Evolutionary conservation across 1,140 invertebrate species (phyloP).

Genomic region (Probaryconus sp.): DNA sequence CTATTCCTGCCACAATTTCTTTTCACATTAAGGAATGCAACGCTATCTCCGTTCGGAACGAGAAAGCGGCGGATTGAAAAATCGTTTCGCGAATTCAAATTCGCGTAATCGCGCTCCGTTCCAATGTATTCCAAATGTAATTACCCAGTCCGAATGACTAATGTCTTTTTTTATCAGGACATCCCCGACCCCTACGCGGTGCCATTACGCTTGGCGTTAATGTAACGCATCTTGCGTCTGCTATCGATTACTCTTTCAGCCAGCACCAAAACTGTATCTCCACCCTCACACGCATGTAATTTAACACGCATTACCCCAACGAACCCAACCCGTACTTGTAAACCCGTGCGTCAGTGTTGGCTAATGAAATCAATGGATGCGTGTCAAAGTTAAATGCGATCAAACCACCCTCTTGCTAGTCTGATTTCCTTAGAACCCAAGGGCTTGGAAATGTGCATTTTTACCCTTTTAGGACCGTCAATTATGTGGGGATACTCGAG

Average conservation of each 20-base stretch:
- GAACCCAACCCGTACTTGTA: conserved; percentile 55
- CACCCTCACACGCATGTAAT: conserved; percentile 64
- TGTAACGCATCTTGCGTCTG: conserved; percentile 64
- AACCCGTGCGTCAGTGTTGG: conserved; percentile 60
- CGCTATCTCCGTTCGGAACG: conserved; percentile 29
- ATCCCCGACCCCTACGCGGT: conserved; percentile 34
- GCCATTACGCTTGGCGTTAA: conserved; percentile 62
- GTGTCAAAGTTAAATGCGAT: conserved; percentile 66
- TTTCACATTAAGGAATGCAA: conserved; percentile 48
- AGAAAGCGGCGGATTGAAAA: conserved; percentile 50
- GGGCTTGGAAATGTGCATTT: conserved; percentile 23
- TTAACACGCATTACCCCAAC: conserved; percentile 61
- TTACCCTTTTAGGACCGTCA: conserved; percentile 46
- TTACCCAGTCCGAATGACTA: conserved; percentile 63
- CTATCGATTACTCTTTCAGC: conserved; percentile 45
- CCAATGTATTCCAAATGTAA: conserved; percentile 58
- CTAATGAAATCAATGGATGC: conserved; percentile 69
- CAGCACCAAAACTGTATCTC: conserved; percentile 46
- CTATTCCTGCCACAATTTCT: conserved; percentile 38
- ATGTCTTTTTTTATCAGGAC: conserved; percentile 64
- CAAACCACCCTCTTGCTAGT: conserved; percentile 56
- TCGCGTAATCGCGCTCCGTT: conserved; percentile 52
- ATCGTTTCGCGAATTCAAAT: conserved; percentile 57
- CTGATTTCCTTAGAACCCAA: conserved; percentile 54
- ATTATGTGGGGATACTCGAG: conserved; percentile 22